Evolutionary conservation across 2,113 vertebrate genomes (phyloP), one percentile per base, ranked within the genome.

Genomic region (Cryptotis parvus): DNA sequence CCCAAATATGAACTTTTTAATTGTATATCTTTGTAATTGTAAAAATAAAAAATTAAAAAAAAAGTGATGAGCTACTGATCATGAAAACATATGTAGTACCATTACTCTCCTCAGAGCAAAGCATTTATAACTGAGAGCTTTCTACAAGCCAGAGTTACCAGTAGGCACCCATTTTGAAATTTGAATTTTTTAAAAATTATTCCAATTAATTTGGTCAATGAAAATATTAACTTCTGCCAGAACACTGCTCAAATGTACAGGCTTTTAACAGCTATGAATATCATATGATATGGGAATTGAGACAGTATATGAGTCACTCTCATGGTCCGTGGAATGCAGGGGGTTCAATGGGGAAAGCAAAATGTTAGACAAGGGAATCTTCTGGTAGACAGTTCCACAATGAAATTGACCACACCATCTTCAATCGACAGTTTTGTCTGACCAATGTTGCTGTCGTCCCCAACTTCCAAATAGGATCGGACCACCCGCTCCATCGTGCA

Each of bases 161-260:
- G 35, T 3, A 74, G 24, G 45, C n/a, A 80, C 69, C 4, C 63
- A 91, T 43, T 74, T 29, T 11, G 35, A 61, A 43, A 90, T 92
- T 83, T 55, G 29, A 90, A 41, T 33, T 90, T 66, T 58, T 58
- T 22, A 58, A 58, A 58, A 20, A 27, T 31, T 65, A 27, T 65
- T 29, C 63, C 24, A 89, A 83, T 93, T 37, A 49, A 87, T 76
- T 83, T 49, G 65, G 37, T 66, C 43, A 72, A 49, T 55, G 24
- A 69, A 90, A 89, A 88, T 22, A 82, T 82, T 72, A 85, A 41
- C 33, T 37, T 49, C 52, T 29, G 41, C 37, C 81, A 87, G 79
- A 81, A 68, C 1, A 58, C 61, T 72, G 80, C 91, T 83, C 49
- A 91, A 89, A 65, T 49, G 20, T 35, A 82, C 31, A 49, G 63